Evolutionary conservation across 2,797 vertebrate species (phyloP).

Genomic region (Allobates femoralis): DNA sequence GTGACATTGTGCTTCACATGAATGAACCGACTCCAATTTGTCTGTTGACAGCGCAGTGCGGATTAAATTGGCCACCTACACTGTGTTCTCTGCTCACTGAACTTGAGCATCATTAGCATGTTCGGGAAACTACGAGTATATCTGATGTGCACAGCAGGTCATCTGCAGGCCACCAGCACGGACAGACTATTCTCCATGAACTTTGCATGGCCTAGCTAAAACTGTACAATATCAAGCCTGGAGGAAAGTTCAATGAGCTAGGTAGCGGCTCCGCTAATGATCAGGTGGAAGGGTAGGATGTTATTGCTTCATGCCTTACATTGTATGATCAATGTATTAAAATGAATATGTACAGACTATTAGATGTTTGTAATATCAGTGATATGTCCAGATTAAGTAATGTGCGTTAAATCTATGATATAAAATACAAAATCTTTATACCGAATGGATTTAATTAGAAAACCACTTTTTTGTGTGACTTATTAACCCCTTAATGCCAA

Average conservation of each 20-base stretch:
- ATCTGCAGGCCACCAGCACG: constrained; percentile 12
- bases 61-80: constrained; percentile 21
- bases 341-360: neutral
- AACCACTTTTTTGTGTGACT: too few relatives aligned
- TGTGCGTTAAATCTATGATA: too few relatives aligned
- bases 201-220: constrained; percentile 39
- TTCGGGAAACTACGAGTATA: neutral
- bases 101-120: constrained; percentile 26
- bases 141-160: constrained; percentile 39
- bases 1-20: neutral
- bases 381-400: neutral
- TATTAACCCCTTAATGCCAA: too few relatives aligned
- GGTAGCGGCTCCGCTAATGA: neutral
- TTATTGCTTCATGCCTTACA: neutral
- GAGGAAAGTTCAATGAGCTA: constrained; percentile 29
- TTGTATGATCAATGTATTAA: neutral
- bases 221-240: constrained; percentile 9
- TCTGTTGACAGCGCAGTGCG: neutral
- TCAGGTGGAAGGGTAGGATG: neutral
- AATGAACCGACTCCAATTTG: neutral
- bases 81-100: constrained; percentile 2
- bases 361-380: neutral
- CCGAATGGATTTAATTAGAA: too few relatives aligned
- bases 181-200: constrained; percentile 34
- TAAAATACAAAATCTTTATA: too few relatives aligned